Evolutionary conservation across 2,888 invertebrate genomes (phyloP).

Genomic region (Brenthis hecate): DNA sequence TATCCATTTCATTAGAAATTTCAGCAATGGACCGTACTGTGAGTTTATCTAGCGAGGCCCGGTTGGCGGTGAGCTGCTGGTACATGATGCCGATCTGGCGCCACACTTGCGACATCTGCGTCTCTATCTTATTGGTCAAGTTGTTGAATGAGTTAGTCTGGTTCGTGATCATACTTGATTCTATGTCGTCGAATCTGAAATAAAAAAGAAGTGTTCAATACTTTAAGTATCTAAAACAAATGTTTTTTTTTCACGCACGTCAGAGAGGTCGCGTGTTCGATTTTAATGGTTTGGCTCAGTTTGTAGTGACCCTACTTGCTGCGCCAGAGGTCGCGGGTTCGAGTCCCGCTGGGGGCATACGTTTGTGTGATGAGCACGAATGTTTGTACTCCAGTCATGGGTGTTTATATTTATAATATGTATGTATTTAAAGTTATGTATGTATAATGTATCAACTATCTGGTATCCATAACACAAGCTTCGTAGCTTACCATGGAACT

Average conservation of each 20-base stretch:
- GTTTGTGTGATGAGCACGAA: too few relatives aligned
- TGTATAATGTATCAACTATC: too few relatives aligned
- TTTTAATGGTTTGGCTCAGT: too few relatives aligned
- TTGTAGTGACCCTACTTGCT: too few relatives aligned
- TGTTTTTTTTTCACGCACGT: neutral
- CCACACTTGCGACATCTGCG: conserved; percentile 93
- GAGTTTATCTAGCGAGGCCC: conserved; percentile 87
- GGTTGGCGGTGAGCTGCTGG: conserved; percentile 89
- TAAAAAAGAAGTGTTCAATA: neutral
- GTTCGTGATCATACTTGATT: conserved; percentile 86
- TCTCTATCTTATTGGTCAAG: conserved; percentile 88
- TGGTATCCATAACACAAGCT: too few relatives aligned
- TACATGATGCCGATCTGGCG: conserved; percentile 95
- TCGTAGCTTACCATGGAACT: too few relatives aligned
- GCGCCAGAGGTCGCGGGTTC: too few relatives aligned
- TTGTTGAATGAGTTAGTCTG: conserved; percentile 88
- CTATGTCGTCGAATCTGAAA: conserved; percentile 86
- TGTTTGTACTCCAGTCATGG: too few relatives aligned
- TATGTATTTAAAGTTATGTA: too few relatives aligned
- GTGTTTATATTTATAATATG: too few relatives aligned
- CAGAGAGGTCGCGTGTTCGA: neutral
- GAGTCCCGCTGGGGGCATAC: too few relatives aligned
- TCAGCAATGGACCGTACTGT: conserved; percentile 53
- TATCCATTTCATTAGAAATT: neutral
- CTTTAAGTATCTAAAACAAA: neutral